Evolutionary conservation across 2,888 invertebrate genomes (phyloP), one percentile per base, ranked within the genome.

Genomic region (Eremobia ochroleuca): DNA sequence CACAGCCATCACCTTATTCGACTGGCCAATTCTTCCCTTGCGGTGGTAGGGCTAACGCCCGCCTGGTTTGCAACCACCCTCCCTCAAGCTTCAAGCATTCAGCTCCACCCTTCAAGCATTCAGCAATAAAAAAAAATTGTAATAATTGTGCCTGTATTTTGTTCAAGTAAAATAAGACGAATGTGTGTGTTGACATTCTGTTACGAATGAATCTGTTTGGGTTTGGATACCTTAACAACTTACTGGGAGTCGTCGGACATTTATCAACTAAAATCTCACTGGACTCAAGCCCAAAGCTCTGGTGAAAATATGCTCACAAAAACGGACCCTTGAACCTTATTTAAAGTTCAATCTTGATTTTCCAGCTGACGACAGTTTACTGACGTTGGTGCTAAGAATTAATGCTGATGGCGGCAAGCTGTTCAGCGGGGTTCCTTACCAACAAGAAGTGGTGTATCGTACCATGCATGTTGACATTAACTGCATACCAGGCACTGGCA

Each of bases 401-500:
- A 92, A 92, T 37, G 73, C 83, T 0, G 93, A 92, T 40, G 94
- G 92, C 1, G 92, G 92, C 0, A 87, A 80, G 25, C 61, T 93
- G 55, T 85, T 90, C 18, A 94, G 93, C 49, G 95, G 95, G 1
- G 88, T 91, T 2, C 94, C 94, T 5, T 91, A 93, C 59, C 91
- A 93, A 65, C 93, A 93, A n/a, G 91, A 94, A 40, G 81, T 89
- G 0, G 62, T 91, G 13, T 94, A 92, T 79, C 92, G 93, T 5
- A 92, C 93, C 0, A 71, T 93, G 4, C 76, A 84, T 15, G 95
- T 91, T 0, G 92, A 92, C 31, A 93, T 96, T 64, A 92, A 96
- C 77, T 94, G 94, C 2, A 91, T 90, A 72, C 87, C 91, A 0
- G 96, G 95, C 13, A 91, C 93, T 0, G 97, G 96, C 0, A 59